Evolutionary conservation across 2,113 vertebrate species (phyloP).

Genomic region (Brachyistius frenatus): DNA sequence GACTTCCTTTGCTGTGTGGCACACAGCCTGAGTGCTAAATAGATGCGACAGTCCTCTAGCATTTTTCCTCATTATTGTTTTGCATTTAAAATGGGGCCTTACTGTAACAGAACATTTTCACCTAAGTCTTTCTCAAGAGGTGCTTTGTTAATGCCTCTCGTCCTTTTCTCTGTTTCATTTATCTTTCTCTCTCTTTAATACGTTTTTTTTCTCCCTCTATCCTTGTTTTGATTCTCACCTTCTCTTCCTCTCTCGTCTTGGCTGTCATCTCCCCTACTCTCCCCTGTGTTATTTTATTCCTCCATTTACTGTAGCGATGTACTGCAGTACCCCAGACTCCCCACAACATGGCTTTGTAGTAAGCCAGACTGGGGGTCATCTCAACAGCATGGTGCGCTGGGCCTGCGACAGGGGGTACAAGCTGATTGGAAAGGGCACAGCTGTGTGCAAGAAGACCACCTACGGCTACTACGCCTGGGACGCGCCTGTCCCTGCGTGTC

Average conservation of each 20-base stretch:
- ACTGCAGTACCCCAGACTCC: constrained; percentile 97
- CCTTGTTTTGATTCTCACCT: constrained; percentile 21
- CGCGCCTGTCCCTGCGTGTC: constrained; percentile 92
- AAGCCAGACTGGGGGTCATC: constrained; percentile 95
- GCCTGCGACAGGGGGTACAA: constrained; percentile 96
- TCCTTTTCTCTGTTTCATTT: constrained; percentile 17
- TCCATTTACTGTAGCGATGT: constrained; percentile 86
- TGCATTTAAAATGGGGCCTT: constrained; percentile 51
- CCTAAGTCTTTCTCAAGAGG: constrained; percentile 41
- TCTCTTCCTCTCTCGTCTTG: neutral
- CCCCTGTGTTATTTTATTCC: constrained; percentile 17
- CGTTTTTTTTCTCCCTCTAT: neutral
- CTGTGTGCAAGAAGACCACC: constrained; percentile 90
- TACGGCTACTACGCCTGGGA: constrained; percentile 93
- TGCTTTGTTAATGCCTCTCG: constrained; percentile 32
- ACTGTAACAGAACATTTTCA: constrained; percentile 48
- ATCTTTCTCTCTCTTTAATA: constrained; percentile 14
- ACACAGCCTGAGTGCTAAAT: constrained; percentile 48
- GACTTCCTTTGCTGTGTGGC: constrained; percentile 49
- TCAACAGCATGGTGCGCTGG: constrained; percentile 96
- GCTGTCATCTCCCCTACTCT: neutral
- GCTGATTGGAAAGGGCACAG: constrained; percentile 92
- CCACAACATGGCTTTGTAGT: constrained; percentile 95
- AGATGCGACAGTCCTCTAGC: constrained; percentile 56
- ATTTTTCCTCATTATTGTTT: constrained; percentile 56